phyloP scores from a whole-genome alignment of 2,113 vertebrate species.

The Osmerus eperlanus region DNA sequence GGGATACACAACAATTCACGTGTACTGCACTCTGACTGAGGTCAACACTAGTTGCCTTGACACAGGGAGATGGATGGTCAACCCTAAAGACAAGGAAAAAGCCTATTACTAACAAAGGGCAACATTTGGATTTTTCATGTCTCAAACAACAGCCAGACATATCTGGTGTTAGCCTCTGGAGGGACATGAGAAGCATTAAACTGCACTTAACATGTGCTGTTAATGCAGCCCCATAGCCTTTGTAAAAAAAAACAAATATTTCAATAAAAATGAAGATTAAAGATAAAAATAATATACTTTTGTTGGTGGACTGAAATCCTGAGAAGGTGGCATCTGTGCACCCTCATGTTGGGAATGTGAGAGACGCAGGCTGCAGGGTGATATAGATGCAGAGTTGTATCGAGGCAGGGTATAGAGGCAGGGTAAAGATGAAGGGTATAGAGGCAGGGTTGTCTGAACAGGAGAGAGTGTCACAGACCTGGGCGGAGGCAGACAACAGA shows the following conservation, averaged over 20 bases:
- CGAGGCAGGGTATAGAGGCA: too few relatives aligned
- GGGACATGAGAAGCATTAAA: conserved; percentile 38
- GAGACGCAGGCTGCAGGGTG: conserved; percentile 16
- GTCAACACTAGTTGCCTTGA: conserved; percentile 23
- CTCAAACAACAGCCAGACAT: conserved; percentile 60
- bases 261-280: too few relatives aligned
- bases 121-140: conserved; percentile 57
- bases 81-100: conserved; percentile 25
- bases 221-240: conserved; percentile 12
- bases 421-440: too few relatives aligned
- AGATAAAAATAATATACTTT: too few relatives aligned
- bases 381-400: neutral
- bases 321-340: too few relatives aligned
- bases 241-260: neutral
- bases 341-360: conserved; percentile 5
- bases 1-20: neutral
- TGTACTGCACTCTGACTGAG: neutral
- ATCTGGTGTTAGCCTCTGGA: conserved; percentile 60
- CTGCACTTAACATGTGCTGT: conserved; percentile 41
- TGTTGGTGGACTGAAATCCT: too few relatives aligned
- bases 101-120: conserved; percentile 20
- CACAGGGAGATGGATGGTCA: conserved; percentile 6
- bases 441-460: too few relatives aligned
- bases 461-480: too few relatives aligned
- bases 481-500: conserved; percentile 1